Evolutionary conservation across 2,888 invertebrate genomes (phyloP).

Genomic region (Troides oblongomaculatus): DNA sequence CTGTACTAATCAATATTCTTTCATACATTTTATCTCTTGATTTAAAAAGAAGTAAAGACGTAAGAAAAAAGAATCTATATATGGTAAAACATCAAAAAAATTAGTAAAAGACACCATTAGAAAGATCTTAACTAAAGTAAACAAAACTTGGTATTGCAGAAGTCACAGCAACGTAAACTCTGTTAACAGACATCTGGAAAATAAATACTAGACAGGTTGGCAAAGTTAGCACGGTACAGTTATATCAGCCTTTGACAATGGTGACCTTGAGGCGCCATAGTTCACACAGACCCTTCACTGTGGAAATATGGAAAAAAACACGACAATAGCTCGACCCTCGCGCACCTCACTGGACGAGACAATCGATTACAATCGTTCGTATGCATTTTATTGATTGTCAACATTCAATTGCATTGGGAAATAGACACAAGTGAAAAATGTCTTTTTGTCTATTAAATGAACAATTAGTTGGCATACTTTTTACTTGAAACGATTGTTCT

Average conservation of each 20-base stretch:
- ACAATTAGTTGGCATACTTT: too few species aligned
- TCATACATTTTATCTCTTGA: too few species aligned
- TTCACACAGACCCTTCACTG: conserved; percentile 78
- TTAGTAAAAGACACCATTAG: conserved; percentile 29
- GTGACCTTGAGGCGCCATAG: conserved; percentile 70
- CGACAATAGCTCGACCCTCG: conserved; percentile 69
- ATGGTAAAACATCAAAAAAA: conserved; percentile 14
- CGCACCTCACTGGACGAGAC: conserved; percentile 66
- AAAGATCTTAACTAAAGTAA: conserved; percentile 29
- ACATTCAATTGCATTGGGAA: conserved; percentile 64
- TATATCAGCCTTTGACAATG: conserved; percentile 66
- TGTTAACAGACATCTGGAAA: conserved; percentile 29
- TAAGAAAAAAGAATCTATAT: not conserved
- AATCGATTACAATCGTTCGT: conserved; percentile 72
- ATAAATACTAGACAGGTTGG: conserved; percentile 29
- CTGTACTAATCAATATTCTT: too few species aligned
- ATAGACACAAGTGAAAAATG: conserved; percentile 43
- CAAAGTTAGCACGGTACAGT: conserved; percentile 41
- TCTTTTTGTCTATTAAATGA: not conserved
- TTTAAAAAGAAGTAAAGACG: too few species aligned
- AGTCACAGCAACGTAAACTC: conserved; percentile 31
- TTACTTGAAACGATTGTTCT: too few species aligned
- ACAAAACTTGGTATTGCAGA: conserved; percentile 21
- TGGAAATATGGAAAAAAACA: conserved; percentile 73
- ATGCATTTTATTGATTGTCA: conserved; percentile 76